phyloP scores from a whole-genome alignment of 92 coral and sea anemone genomes.

The Parazoanthus swiftii region DNA sequence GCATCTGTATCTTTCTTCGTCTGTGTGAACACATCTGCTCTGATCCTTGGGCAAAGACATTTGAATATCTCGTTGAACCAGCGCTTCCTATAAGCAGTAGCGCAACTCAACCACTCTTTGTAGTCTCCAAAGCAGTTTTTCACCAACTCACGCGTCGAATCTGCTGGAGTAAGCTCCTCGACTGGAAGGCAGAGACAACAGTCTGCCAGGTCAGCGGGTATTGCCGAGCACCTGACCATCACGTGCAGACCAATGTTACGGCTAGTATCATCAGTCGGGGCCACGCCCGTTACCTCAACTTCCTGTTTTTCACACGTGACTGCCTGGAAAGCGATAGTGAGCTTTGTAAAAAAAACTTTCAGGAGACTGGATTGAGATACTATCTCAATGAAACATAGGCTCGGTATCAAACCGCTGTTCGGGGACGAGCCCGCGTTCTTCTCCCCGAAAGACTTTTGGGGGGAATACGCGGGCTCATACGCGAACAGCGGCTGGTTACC shows the following conservation, averaged over 20 bases:
- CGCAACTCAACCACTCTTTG: not conserved
- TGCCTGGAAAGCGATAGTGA: not conserved
- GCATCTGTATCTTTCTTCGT: not conserved
- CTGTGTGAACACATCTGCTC: not conserved
- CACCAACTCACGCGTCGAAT: not conserved
- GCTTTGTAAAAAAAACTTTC: too few relatives aligned
- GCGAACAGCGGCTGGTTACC: too few relatives aligned
- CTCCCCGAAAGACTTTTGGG: too few relatives aligned
- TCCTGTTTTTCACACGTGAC: not conserved
- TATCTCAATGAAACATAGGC: too few relatives aligned
- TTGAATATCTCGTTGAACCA: constrained; percentile 16
- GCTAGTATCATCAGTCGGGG: not conserved
- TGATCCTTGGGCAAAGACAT: not conserved
- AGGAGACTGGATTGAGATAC: too few relatives aligned
- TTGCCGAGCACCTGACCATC: not conserved
- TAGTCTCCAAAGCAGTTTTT: constrained; percentile 1
- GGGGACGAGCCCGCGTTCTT: too few relatives aligned
- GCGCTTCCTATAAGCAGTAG: not conserved
- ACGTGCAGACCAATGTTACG: not conserved
- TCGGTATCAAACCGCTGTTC: too few relatives aligned
- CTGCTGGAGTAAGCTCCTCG: not conserved
- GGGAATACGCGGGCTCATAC: too few relatives aligned
- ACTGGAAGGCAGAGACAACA: constrained; percentile 11
- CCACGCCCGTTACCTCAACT: not conserved
- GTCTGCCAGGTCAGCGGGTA: constrained; percentile 1